Evolutionary conservation across 1,140 invertebrate species (phyloP).

Genomic region (Hyposmocoma kahamanoa): DNA sequence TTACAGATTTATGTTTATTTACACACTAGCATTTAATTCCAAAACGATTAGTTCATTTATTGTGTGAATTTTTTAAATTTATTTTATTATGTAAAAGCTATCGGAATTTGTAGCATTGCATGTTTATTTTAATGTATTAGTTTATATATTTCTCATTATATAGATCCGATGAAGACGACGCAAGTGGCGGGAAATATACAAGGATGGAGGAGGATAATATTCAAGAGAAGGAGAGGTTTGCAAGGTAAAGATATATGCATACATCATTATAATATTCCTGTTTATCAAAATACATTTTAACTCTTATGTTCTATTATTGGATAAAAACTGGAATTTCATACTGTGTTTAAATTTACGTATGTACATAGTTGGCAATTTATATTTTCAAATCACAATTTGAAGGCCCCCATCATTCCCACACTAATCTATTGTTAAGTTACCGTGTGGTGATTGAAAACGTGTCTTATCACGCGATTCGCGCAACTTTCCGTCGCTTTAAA

Average conservation of each 20-base stretch:
- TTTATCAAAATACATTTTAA: conserved; percentile 6
- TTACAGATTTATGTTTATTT: too few relatives aligned
- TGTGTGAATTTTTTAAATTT: too few relatives aligned
- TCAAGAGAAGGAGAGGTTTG: conserved; percentile 96
- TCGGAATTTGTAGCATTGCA: too few relatives aligned
- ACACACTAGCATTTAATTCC: too few relatives aligned
- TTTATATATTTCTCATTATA: too few relatives aligned
- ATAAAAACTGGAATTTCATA: too few relatives aligned
- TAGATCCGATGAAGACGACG: conserved; percentile 90
- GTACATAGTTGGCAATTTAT: too few relatives aligned
- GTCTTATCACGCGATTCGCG: conserved; percentile 52
- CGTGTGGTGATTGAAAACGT: conserved; percentile 60
- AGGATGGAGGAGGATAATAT: conserved; percentile 94
- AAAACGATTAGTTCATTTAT: too few relatives aligned
- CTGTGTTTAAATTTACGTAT: too few relatives aligned
- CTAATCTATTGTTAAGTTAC: conserved; percentile 22
- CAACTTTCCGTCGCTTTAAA: conserved; percentile 17
- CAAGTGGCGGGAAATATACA: conserved; percentile 85
- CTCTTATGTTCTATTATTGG: conserved; percentile 6
- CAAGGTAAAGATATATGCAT: too few relatives aligned
- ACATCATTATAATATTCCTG: neutral
- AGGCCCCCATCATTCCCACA: conserved; percentile 21
- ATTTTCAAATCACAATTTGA: neutral
- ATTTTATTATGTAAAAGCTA: too few relatives aligned
- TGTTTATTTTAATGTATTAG: too few relatives aligned